phyloP scores from a whole-genome alignment of 2,888 invertebrate species.

The Tanypteryx hageni region DNA sequence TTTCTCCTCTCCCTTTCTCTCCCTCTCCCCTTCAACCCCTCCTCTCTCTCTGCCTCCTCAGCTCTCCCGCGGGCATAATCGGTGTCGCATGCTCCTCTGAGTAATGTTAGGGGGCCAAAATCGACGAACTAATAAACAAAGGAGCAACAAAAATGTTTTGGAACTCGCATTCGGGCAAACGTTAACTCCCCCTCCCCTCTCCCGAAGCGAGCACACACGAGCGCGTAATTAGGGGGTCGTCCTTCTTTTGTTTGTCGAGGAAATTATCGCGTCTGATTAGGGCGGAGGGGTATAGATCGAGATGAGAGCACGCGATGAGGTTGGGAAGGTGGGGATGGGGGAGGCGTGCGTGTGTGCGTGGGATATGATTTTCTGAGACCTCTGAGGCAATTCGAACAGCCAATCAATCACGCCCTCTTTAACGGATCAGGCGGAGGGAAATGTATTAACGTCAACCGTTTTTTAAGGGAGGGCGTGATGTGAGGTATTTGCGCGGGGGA shows the following conservation, averaged over 20 bases:
- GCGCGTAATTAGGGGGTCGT: not conserved
- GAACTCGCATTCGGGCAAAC: not conserved
- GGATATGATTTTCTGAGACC: conserved; percentile 6
- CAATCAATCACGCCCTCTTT: conserved; percentile 41
- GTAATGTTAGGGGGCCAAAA: not conserved
- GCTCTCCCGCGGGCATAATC: not conserved
- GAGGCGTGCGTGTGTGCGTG: not conserved
- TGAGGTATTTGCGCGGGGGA: not conserved
- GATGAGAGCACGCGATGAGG: not conserved
- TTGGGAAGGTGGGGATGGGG: no score
- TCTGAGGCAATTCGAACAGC: not conserved
- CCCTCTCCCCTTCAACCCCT: no score
- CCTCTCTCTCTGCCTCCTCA: no score
- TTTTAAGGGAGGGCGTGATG: conserved; percentile 7
- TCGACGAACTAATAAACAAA: not conserved
- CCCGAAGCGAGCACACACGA: not conserved
- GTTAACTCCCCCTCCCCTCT: not conserved
- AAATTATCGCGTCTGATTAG: not conserved
- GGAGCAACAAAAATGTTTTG: not conserved
- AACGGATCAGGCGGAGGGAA: not conserved
- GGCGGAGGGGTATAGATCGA: not conserved
- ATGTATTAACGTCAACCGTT: conserved; percentile 37
- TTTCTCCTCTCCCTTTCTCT: not conserved
- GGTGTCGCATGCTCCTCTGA: not conserved
- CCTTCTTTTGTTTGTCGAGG: not conserved